Conservation (phyloP, 92 coral and sea anemone genomes). For the Epizoanthus illoricatus region DNA sequence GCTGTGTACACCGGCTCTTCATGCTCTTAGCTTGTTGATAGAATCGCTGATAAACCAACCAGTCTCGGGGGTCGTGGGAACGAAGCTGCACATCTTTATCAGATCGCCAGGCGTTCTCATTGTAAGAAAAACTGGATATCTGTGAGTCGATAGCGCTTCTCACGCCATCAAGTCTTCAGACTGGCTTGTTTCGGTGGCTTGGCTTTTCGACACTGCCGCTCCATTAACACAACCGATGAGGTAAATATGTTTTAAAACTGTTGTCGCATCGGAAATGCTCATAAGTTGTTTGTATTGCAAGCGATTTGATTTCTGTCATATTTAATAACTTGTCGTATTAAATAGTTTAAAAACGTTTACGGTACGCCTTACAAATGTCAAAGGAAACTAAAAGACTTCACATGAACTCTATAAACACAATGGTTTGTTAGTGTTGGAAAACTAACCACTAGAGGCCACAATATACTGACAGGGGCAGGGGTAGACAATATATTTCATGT, state of each 20-base stretch:
- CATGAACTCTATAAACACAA: too few relatives aligned
- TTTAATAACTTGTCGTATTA: background rate
- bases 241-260: slow-evolving; percentile 11
- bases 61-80: too few relatives aligned
- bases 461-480: too few relatives aligned
- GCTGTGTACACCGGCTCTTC: background rate
- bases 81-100: background rate
- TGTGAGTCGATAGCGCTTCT: background rate
- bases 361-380: too few relatives aligned
- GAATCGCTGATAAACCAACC: background rate
- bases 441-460: too few relatives aligned
- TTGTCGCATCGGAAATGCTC: background rate
- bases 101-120: background rate
- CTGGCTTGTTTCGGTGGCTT: slow-evolving; percentile 18
- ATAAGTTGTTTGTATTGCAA: background rate
- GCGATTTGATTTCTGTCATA: background rate
- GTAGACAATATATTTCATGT: too few relatives aligned
- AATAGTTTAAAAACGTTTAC: background rate
- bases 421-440: too few relatives aligned
- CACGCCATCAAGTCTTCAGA: background rate
- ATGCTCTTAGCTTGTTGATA: slow-evolving; percentile 1
- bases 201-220: background rate
- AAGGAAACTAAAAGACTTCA: too few relatives aligned
- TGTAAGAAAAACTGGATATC: background rate
- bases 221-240: slow-evolving; percentile 1